Percentiles rank a stretch among this genome's conserved stretches.
Conservation (phyloP, 2,797 vertebrate species). For the Mormyrops boulengeri region DNA sequence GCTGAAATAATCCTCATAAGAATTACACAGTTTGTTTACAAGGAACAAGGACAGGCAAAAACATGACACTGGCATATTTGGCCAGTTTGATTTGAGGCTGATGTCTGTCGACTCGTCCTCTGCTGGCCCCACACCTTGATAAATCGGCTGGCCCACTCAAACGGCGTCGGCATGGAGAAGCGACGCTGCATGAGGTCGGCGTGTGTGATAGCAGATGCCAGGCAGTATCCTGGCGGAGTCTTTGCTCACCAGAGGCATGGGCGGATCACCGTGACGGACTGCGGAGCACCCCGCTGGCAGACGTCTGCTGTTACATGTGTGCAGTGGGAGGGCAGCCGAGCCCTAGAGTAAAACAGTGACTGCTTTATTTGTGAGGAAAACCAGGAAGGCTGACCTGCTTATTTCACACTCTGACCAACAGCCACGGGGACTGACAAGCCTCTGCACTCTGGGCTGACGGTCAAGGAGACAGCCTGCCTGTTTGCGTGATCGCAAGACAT, state of each 20-base stretch:
- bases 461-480: not conserved
- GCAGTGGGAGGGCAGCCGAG: not conserved
- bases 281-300: not conserved
- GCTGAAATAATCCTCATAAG: not conserved
- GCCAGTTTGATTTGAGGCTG: not conserved
- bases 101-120: not conserved
- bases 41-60: not conserved
- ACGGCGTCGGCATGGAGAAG: not conserved
- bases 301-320: not conserved
- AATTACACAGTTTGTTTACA: not conserved
- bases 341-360: not conserved
- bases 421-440: not conserved
- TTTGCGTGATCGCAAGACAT: not conserved
- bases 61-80: not conserved
- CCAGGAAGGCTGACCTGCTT: slow-evolving; percentile 10
- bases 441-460: not conserved
- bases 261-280: not conserved
- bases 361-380: slow-evolving; percentile 21
- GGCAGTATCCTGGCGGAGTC: slow-evolving; percentile 7
- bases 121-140: not conserved
- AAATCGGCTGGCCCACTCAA: not conserved
- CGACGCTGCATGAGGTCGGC: not conserved
- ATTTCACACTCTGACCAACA: slow-evolving; percentile 6
- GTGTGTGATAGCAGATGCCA: not conserved
- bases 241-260: not conserved